Evolutionary conservation across 2,888 invertebrate genomes (phyloP), one percentile per base, ranked within the genome.

Genomic region (Acheta domesticus): DNA sequence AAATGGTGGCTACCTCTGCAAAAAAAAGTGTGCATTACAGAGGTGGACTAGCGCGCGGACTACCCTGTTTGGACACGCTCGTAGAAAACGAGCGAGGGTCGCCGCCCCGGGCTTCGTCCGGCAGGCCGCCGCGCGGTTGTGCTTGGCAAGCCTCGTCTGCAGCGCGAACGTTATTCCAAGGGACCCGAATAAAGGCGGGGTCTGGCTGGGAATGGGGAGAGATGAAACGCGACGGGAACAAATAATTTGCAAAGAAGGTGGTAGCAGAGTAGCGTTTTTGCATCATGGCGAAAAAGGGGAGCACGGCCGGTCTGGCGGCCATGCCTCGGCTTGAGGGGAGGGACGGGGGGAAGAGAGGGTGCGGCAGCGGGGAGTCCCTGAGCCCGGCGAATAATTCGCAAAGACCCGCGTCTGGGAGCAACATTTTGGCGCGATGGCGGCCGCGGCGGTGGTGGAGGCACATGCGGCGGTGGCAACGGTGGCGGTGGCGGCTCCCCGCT

Each of bases 71-170:
- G 16, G 62, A 62, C 62, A 62, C 62, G 16, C 36, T 36, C 62
- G 62, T 62, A n/a, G n/a, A 62, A 62, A 62, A 62, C 62, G 62
- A 62, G 14, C 62, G 62, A 62, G 62, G 62, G 62, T n/a, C 62
- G 62, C 62, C 16, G 62, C 14, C 14, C 16, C 14, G 62, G 62
- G 62, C 16, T n/a, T 62, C 62, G 14, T 14, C n/a, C 62, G 36
- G 62, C n/a, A 14, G 16, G 14, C 62, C 62, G 62, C 62, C 16
- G 16, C n/a, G 5, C 8, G 36, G 36, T 36, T 36, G 36, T 36
- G 36, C 36, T 36, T 36, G 36, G 36, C 36, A 8, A 8, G 36
- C 36, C 36, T 36, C 5, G 36, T 36, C 36, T 36, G 36, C 36
- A 36, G 36, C 8, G 36, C 36, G 36, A 36, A 62, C 62, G 62